Conservation (phyloP, 2,888 invertebrate genomes). For the Chrysolina americana region DNA sequence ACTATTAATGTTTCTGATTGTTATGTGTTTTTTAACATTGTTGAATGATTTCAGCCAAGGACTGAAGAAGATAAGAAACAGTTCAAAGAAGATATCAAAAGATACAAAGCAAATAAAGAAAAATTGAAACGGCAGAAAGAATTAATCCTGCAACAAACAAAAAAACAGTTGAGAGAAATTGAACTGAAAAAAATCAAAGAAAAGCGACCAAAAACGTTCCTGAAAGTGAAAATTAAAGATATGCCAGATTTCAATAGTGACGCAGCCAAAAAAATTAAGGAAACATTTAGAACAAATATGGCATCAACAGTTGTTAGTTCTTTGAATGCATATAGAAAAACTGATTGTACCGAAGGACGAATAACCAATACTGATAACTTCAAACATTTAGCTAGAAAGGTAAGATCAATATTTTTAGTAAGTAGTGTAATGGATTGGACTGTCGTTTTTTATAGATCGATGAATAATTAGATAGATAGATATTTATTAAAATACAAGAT, state of each 20-base stretch:
- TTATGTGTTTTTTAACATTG: neutral
- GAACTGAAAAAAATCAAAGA: conserved; percentile 57
- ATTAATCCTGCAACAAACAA: conserved; percentile 69
- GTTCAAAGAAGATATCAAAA: conserved; percentile 79
- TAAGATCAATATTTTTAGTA: conserved; percentile 64
- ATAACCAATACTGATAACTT: conserved; percentile 94
- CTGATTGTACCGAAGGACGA: conserved; percentile 86
- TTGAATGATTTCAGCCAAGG: conserved; percentile 75
- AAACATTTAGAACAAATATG: conserved; percentile 86
- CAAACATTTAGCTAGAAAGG: conserved; percentile 94
- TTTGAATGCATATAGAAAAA: conserved; percentile 89
- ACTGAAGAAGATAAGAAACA: conserved; percentile 84
- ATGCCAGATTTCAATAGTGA: conserved; percentile 69
- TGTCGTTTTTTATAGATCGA: no score
- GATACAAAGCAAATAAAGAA: conserved; percentile 86
- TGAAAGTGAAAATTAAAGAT: conserved; percentile 65
- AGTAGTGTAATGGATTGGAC: neutral
- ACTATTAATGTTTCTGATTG: neutral
- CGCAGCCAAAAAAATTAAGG: conserved; percentile 82
- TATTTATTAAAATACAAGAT: no score
- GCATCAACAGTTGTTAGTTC: conserved; percentile 88
- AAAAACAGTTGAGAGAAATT: conserved; percentile 57
- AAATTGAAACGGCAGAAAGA: conserved; percentile 81
- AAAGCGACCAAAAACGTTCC: conserved; percentile 56
- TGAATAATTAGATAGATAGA: no score